phyloP scores from a whole-genome alignment of 2,797 vertebrate species.

The Siniperca obscura region DNA sequence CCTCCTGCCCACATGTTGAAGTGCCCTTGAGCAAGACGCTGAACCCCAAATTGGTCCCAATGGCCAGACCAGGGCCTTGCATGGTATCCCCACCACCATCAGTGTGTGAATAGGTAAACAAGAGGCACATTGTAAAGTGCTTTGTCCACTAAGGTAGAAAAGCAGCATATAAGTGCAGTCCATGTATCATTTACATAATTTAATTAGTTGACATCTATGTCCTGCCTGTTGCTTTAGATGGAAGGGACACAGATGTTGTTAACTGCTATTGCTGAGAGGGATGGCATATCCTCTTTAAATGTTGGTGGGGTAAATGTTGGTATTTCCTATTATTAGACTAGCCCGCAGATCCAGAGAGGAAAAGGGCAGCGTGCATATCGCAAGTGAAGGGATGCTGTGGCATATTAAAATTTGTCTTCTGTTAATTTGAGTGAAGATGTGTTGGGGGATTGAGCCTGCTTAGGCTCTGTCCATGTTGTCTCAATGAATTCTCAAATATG shows the following conservation, averaged over 20 bases:
- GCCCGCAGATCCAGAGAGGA: background rate
- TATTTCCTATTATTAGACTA: background rate
- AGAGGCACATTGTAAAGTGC: background rate
- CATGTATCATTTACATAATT: background rate
- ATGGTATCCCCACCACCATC: background rate
- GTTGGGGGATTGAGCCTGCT: background rate
- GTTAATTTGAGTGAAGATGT: background rate
- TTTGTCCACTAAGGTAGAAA: background rate
- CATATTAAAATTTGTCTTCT: background rate
- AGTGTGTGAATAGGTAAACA: background rate
- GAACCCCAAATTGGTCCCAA: background rate
- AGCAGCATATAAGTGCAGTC: background rate
- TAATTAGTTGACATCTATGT: background rate
- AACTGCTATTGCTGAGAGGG: background rate
- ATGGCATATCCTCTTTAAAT: background rate
- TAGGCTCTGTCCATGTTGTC: background rate
- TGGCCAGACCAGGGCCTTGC: background rate
- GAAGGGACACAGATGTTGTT: background rate
- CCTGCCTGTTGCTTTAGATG: background rate
- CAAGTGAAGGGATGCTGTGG: background rate
- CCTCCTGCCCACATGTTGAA: background rate
- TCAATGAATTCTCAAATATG: background rate
- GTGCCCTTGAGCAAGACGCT: conserved; percentile 11
- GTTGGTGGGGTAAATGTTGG: background rate
- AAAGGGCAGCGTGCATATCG: background rate